Percentiles rank a stretch among this genome's conserved stretches.
These are phyloP conservation scores for Bubo scandiacus DNA, from an alignment of 2,113 vertebrate genomes.

Conservation along the genomic window DNA sequence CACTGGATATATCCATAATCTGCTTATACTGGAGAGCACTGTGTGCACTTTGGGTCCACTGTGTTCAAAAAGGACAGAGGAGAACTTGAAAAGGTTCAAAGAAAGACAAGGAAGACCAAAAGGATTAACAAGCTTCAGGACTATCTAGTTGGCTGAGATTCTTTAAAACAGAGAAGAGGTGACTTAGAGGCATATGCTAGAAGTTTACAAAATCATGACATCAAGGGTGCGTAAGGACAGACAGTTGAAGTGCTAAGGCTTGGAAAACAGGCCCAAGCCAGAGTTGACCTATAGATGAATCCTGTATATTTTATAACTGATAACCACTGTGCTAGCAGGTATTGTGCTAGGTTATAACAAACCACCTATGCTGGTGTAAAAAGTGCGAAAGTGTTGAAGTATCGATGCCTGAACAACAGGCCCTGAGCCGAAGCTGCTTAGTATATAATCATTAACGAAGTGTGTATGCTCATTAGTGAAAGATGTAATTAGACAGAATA, in stretches of 20 bases:
- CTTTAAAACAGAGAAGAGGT: not conserved
- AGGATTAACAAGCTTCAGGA: not conserved
- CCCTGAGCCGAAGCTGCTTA: too few relatives aligned
- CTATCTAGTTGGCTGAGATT: not conserved
- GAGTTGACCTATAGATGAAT: too few relatives aligned
- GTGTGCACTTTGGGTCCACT: not conserved
- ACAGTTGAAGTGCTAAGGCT: not conserved
- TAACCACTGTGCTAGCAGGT: too few relatives aligned
- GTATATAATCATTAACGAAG: too few relatives aligned
- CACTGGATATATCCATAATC: not conserved
- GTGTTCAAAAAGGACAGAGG: not conserved
- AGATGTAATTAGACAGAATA: too few relatives aligned
- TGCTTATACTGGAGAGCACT: not conserved
- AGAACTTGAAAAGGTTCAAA: not conserved
- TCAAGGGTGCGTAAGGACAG: not conserved
- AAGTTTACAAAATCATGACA: not conserved
- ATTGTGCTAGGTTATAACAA: too few relatives aligned
- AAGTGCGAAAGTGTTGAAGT: too few relatives aligned
- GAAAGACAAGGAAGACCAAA: not conserved
- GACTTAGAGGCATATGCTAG: not conserved
- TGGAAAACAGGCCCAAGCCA: too few relatives aligned
- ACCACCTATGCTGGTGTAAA: too few relatives aligned
- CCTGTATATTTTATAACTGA: too few relatives aligned
- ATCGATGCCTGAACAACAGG: too few relatives aligned
- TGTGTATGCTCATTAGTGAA: too few relatives aligned